These are phyloP conservation scores for Cossypha caffra DNA, from an alignment of 2,797 vertebrate genomes.

Conservation along the genomic window DNA sequence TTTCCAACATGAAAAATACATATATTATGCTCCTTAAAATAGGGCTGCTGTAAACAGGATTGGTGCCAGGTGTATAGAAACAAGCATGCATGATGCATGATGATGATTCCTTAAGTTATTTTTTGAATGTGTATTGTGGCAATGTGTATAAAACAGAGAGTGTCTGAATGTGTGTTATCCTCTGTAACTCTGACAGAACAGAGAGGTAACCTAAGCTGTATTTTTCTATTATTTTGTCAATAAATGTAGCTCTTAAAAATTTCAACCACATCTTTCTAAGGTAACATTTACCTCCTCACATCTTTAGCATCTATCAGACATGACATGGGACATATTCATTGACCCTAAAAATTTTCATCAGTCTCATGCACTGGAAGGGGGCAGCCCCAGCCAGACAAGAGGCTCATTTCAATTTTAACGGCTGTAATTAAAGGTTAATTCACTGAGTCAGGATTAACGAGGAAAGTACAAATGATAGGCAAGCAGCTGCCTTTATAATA, in stretches of 20 bases:
- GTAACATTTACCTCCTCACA: constrained; percentile 83
- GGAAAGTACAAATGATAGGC: constrained; percentile 95
- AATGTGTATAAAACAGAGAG: background rate
- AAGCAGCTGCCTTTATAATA: constrained; percentile 91
- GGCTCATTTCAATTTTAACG: constrained; percentile 92
- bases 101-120: background rate
- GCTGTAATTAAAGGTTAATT: constrained; percentile 98
- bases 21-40: background rate
- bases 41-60: background rate
- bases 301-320: constrained; percentile 87
- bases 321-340: constrained; percentile 88
- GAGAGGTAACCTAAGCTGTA: background rate
- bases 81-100: background rate
- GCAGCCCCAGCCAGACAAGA: constrained; percentile 81
- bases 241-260: constrained; percentile 74
- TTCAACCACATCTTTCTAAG: constrained; percentile 79
- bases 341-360: constrained; percentile 86
- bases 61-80: background rate
- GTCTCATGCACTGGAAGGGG: constrained; percentile 75
- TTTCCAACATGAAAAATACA: background rate
- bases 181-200: background rate
- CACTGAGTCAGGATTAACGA: constrained; percentile 94
- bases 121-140: background rate
- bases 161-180: background rate
- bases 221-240: constrained; percentile 60